Conservation (phyloP, 2,888 invertebrate genomes). For the Machimus atricapillus region DNA sequence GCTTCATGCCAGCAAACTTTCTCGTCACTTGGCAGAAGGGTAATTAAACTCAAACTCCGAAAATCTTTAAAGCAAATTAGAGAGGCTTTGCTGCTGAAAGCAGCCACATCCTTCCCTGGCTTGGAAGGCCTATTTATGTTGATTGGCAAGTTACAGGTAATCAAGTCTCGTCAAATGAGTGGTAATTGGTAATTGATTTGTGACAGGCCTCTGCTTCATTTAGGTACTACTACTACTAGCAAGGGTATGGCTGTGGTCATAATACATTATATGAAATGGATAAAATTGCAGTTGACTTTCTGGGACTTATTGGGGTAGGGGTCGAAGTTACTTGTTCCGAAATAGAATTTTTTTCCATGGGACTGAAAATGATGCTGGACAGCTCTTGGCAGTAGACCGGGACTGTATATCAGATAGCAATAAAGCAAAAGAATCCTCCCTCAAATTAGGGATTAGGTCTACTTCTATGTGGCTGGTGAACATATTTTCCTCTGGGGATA, state of each 20-base stretch:
- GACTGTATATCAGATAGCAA: conserved; percentile 6
- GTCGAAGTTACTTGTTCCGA: neutral
- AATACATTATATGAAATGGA: neutral
- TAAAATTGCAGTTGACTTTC: neutral
- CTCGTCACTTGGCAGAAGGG: neutral
- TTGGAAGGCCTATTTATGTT: neutral
- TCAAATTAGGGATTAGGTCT: neutral
- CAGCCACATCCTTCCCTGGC: neutral
- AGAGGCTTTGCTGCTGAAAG: neutral
- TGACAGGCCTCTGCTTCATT: neutral
- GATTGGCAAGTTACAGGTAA: neutral
- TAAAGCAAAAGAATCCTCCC: conserved; percentile 11
- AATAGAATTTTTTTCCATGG: neutral
- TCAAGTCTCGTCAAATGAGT: neutral
- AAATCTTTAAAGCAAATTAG: neutral
- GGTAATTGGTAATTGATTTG: neutral
- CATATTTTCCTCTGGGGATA: neutral
- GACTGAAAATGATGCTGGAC: neutral
- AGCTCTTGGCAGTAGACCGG: neutral
- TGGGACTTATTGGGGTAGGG: neutral
- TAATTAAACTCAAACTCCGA: neutral
- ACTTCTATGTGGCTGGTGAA: neutral
- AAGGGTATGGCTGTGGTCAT: neutral
- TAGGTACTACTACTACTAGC: neutral
- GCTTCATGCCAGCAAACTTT: neutral